phyloP scores from a whole-genome alignment of 2,113 vertebrate species.

The Herpailurus yagouaroundi region DNA sequence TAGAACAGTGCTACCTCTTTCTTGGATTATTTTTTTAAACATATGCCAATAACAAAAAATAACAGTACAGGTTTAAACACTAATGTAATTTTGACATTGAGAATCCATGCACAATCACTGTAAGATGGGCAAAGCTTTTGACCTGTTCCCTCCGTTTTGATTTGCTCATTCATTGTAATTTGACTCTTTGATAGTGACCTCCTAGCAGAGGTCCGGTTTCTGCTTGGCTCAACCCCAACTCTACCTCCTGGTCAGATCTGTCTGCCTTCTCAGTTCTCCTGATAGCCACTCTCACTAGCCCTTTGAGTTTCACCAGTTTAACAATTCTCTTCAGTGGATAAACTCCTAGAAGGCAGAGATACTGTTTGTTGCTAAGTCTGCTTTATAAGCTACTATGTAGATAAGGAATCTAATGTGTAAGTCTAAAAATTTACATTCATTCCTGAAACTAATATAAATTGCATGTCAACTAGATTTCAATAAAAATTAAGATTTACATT shows the following conservation, averaged over 20 bases:
- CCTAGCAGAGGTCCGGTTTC: not conserved
- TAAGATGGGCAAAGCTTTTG: not conserved
- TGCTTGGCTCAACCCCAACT: not conserved
- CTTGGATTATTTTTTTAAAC: not conserved
- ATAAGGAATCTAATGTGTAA: not conserved
- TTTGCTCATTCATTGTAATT: slow-evolving; percentile 10
- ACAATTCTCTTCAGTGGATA: not conserved
- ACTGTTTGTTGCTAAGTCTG: not conserved
- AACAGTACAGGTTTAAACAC: not conserved
- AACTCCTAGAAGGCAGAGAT: slow-evolving; percentile 16
- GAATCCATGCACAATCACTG: slow-evolving; percentile 11
- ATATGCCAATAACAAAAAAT: not conserved
- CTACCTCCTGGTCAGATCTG: not conserved
- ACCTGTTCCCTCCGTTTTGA: not conserved
- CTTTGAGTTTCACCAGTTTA: not conserved
- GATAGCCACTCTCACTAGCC: not conserved
- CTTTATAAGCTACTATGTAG: slow-evolving; percentile 38
- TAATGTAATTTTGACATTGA: not conserved
- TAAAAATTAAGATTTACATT: not conserved
- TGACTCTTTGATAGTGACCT: not conserved
- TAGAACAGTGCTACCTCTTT: not conserved
- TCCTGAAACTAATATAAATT: not conserved
- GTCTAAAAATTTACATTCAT: not conserved
- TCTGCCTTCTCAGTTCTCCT: not conserved
- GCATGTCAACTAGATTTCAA: not conserved